Conservation (phyloP, 2,888 invertebrate genomes). For the Drosophila fulvimacula region DNA sequence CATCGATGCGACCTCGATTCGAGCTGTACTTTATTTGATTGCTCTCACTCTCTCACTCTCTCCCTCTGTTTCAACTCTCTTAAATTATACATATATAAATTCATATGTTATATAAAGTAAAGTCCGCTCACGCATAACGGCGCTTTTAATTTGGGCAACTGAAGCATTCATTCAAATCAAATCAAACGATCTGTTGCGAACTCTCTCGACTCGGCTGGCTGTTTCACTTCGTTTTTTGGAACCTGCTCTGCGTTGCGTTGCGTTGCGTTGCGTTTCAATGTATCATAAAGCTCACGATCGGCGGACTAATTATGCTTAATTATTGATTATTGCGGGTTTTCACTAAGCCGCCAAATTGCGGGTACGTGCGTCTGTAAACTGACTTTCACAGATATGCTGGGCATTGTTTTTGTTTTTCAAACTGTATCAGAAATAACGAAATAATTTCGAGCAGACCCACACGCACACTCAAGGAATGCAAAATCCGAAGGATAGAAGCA, state of each 20-base stretch:
- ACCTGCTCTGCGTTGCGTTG: conserved; percentile 1
- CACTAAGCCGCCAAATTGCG: conserved; percentile 79
- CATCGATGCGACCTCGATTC: not conserved
- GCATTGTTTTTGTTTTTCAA: conserved; percentile 1
- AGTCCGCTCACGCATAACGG: conserved; percentile 62
- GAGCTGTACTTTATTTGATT: not conserved
- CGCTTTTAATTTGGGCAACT: conserved; percentile 67
- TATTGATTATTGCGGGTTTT: conserved; percentile 72
- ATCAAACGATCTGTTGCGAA: conserved; percentile 31
- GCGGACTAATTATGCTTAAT: conserved; percentile 69
- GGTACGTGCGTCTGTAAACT: conserved; percentile 75
- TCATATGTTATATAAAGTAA: not conserved
- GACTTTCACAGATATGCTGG: conserved; percentile 61
- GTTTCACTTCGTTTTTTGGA: not conserved
- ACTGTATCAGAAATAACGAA: conserved; percentile 13
- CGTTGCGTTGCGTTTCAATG: conserved; percentile 57
- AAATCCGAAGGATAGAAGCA: too few relatives aligned
- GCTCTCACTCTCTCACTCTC: not conserved
- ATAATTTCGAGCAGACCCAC: conserved; percentile 7
- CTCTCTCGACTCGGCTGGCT: conserved; percentile 3
- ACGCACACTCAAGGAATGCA: not conserved
- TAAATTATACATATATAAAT: not conserved
- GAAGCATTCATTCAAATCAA: conserved; percentile 69
- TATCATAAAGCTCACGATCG: conserved; percentile 63
- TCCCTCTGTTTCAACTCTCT: not conserved